These are phyloP conservation scores for Intellagama lesueurii DNA, from an alignment of 2,797 vertebrate species.

Conservation along the genomic window DNA sequence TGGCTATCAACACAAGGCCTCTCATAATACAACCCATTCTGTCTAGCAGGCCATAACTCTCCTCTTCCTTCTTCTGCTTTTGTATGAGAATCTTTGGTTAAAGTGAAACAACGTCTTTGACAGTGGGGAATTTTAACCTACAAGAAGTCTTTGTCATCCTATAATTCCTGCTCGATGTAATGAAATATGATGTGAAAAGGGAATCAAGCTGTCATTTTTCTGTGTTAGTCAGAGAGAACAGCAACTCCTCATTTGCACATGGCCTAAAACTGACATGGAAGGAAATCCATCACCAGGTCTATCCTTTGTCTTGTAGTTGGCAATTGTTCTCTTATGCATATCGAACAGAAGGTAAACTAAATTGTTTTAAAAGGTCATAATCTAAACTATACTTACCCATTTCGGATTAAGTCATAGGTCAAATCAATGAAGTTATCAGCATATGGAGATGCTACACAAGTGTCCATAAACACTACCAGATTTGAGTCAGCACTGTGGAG, in stretches of 20 bases:
- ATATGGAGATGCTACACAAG: slow-evolving; percentile 81
- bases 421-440: slow-evolving; percentile 72
- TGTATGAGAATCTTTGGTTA: background rate
- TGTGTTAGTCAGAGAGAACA: background rate
- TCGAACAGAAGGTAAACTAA: background rate
- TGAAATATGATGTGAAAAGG: background rate
- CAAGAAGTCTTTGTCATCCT: background rate
- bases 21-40: background rate
- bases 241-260: background rate
- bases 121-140: background rate
- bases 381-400: slow-evolving; percentile 73
- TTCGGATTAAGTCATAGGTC: slow-evolving; percentile 79
- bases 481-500: slow-evolving; percentile 58
- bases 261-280: background rate
- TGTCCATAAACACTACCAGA: slow-evolving; percentile 80
- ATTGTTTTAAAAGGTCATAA: background rate
- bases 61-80: background rate
- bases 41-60: background rate
- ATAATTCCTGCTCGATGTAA: background rate
- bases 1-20: background rate
- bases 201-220: background rate
- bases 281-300: no score
- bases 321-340: background rate
- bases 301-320: background rate
- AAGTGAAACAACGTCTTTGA: background rate